Conservation (phyloP, 2,888 invertebrate genomes). For the Luperina nickerlii region DNA sequence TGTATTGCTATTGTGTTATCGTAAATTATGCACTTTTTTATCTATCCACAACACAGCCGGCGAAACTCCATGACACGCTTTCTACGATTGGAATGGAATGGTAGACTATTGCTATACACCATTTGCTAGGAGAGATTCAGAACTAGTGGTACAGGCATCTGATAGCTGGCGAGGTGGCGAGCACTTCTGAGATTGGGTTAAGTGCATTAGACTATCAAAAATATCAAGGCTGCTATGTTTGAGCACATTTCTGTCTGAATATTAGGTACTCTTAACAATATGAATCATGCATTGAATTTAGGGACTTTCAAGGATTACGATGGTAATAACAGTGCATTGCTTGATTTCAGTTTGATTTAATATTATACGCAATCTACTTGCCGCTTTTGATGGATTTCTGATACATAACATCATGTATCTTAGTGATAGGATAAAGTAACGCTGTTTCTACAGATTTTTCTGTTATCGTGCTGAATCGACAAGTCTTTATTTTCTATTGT, state of each 20-base stretch:
- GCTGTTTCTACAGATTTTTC: constrained; percentile 21
- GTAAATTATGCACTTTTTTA: constrained; percentile 83
- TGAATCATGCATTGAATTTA: constrained; percentile 11
- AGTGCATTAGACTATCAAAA: constrained; percentile 44
- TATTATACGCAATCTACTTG: constrained; percentile 9
- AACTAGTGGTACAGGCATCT: constrained; percentile 42
- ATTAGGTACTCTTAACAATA: background rate
- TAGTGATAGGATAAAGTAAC: constrained; percentile 20
- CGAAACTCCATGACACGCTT: constrained; percentile 83
- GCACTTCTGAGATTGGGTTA: constrained; percentile 51
- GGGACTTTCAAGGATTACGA: background rate
- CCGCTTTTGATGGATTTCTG: constrained; percentile 9
- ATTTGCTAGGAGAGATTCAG: constrained; percentile 55
- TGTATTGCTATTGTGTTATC: constrained; percentile 77
- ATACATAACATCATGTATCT: background rate
- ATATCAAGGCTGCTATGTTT: constrained; percentile 23
- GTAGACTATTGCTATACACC: constrained; percentile 57
- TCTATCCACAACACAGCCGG: constrained; percentile 72
- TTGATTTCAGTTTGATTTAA: background rate
- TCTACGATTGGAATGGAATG: constrained; percentile 76
- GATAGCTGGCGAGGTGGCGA: constrained; percentile 36
- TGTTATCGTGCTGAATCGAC: constrained; percentile 41
- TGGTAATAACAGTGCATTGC: constrained; percentile 7
- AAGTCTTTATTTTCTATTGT: constrained; percentile 50
- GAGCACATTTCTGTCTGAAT: constrained; percentile 19